Evolutionary conservation across 1,140 invertebrate genomes (phyloP), one percentile per base, ranked within the genome.

Genomic region (Leptinotarsa undecemlineata): DNA sequence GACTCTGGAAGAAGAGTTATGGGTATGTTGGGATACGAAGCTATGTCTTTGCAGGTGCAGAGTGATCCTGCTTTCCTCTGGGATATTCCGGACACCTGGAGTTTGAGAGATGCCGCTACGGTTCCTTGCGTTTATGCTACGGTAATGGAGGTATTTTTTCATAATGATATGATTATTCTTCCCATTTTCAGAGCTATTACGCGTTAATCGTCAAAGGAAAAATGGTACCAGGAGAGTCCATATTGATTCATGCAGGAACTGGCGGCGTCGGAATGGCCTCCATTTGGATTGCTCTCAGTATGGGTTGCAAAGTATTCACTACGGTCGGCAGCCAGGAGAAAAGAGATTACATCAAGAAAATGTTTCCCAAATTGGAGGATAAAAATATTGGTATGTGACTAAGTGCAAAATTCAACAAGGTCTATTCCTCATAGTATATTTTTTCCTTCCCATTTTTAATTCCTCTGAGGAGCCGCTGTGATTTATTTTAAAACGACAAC

Each of bases 191-290:
- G 76, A 67, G 72, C 51, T 77, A 77, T 26, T 77, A 74, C 61
- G 76, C 11, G 8, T 20, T 77, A 48, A 60, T 77, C 26, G 13
- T 71, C 5, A 69, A 62, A 67, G 76, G 68, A 15, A 47, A 70
- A n/a, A 62, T 77, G 23, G n/a, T 88, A 79, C 87, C 89, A 72
- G 96, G 96, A 3, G 95, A 98, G 80, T 90, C 89, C 47, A 89
- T 99, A 47, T 88, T 99, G 1, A 95, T 99, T 78, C 97, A 99
- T 84, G 95, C 97, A 72, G 97, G 97, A 76, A 93, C 94, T 79
- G 98, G 97, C 76, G 97, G 96, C 79, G 96, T 99, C 33, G 97
- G 97, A 6, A 94, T 97, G 87, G 96, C 96, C 5, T 95, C 96
- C 74, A 98, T 99, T 80, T 88, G 94, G 13, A 95, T 99, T 81